phyloP scores from a whole-genome alignment of 2,797 vertebrate genomes.

The Dipus sagitta region DNA sequence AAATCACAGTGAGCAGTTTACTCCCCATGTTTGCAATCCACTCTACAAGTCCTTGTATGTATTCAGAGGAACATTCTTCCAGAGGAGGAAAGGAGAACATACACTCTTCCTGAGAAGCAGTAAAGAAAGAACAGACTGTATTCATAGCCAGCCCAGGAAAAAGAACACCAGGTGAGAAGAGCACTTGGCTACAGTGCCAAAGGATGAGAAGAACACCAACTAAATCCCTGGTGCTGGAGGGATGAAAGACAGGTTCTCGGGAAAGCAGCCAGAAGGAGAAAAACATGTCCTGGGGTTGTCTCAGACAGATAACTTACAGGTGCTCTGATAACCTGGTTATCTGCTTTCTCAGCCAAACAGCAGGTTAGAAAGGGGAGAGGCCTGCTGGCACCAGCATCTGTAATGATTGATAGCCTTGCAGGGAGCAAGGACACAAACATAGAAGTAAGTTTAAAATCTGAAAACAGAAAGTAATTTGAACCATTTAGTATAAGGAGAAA shows the following conservation, averaged over 20 bases:
- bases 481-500: neutral
- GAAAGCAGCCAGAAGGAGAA: slow-evolving; percentile 27
- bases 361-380: slow-evolving; percentile 52
- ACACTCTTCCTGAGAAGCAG: slow-evolving; percentile 13
- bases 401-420: slow-evolving; percentile 34
- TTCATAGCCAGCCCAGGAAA: slow-evolving; percentile 22
- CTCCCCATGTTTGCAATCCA: neutral
- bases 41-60: slow-evolving; percentile 3
- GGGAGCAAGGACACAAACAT: neutral
- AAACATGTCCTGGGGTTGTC: slow-evolving; percentile 42
- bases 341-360: slow-evolving; percentile 64
- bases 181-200: neutral
- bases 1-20: slow-evolving; percentile 22
- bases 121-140: slow-evolving; percentile 49
- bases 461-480: slow-evolving; percentile 8
- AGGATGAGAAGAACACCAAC: slow-evolving; percentile 22
- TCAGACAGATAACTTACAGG: slow-evolving; percentile 26
- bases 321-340: slow-evolving; percentile 75
- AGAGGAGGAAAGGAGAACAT: neutral
- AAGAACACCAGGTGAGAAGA: slow-evolving; percentile 43
- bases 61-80: slow-evolving; percentile 41
- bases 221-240: neutral
- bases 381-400: neutral
- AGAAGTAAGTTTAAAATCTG: slow-evolving; percentile 49
- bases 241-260: slow-evolving; percentile 31